Base-by-base conservation (phyloP, 1,140 invertebrate genomes). In the Latrodectus geometricus region DNA sequence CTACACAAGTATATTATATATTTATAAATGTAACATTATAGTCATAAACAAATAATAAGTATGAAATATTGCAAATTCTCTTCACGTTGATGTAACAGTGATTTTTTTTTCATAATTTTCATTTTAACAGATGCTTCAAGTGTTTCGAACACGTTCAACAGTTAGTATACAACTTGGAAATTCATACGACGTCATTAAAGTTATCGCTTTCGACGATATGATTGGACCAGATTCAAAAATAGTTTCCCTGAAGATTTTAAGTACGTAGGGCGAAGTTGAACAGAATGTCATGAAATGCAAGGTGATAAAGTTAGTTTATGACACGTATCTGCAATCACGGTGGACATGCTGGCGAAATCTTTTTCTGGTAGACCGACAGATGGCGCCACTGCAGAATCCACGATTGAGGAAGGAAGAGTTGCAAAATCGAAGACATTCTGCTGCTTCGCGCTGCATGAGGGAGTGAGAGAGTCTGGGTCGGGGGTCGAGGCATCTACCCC, bases 401-500 rank as follows among this genome's bases (percentile, higher is more conserved):
- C 8, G 48, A 15, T 52, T 12, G 76, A 61, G 21, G 56, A 48
- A 23, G 73, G 48, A 11, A 76, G 15, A 12, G 56, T 66, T 49
- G 21, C 56, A 56, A 87, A 87, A 72, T 87, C 80, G 50, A 87
- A 87, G 4, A 87, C 86, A 49, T 50, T 82, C 17, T 76, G 56
- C 48, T 77, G 74, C 11, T 73, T 68, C 4, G 87, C 80, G 15
- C 81, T 61, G 7, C 66, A 17, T 3, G 87, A 80, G 17, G 77
- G 87, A 4, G 82, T 86, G 14, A 80, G 72, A 15, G 77, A 69
- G 52, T 86, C 17, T 9, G 87, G 70, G 70, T 85, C 87, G 1
- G 87, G 87, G 1, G 79, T 86, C 12, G 69, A 75, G 5, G 87
- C 78, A 1, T 70, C 82, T 35, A 83, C 76, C 11, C 72, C 88